phyloP scores from a whole-genome alignment of 2,888 invertebrate genomes.

The Ceriagrion tenellum region DNA sequence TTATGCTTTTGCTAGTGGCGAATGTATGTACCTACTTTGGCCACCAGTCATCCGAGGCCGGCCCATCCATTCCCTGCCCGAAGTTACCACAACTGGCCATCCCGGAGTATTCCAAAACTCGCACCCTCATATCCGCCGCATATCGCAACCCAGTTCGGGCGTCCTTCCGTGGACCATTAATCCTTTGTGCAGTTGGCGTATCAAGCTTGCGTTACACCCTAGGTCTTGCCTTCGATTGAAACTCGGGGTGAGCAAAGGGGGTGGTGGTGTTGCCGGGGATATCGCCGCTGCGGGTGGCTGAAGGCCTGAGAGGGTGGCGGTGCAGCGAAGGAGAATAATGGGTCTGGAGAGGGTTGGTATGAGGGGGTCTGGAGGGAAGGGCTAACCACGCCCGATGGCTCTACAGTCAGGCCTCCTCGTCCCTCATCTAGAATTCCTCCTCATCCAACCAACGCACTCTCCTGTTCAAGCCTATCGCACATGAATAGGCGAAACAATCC shows the following conservation, averaged over 20 bases:
- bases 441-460: not conserved
- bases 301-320: not conserved
- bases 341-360: not conserved
- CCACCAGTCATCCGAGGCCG: not conserved
- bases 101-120: not conserved
- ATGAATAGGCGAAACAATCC: not conserved
- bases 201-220: not conserved
- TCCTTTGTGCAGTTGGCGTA: constrained; percentile 42
- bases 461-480: too few species aligned
- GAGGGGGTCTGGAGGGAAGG: not conserved
- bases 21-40: not conserved
- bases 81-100: not conserved
- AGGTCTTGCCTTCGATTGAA: constrained; percentile 29
- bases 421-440: constrained; percentile 10
- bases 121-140: not conserved
- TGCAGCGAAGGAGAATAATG: not conserved
- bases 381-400: not conserved
- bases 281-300: not conserved
- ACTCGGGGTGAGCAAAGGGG: not conserved
- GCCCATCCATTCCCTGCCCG: not conserved
- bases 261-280: not conserved
- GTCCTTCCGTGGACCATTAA: constrained; percentile 34
- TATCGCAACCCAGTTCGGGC: not conserved
- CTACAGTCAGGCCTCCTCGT: not conserved
- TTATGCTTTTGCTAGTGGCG: too few species aligned